A percentile compares a stretch with the other conserved stretches of the same genome.
Evolutionary conservation across 2,888 invertebrate genomes (phyloP).

Genomic region (Ectemnius cavifrons): DNA sequence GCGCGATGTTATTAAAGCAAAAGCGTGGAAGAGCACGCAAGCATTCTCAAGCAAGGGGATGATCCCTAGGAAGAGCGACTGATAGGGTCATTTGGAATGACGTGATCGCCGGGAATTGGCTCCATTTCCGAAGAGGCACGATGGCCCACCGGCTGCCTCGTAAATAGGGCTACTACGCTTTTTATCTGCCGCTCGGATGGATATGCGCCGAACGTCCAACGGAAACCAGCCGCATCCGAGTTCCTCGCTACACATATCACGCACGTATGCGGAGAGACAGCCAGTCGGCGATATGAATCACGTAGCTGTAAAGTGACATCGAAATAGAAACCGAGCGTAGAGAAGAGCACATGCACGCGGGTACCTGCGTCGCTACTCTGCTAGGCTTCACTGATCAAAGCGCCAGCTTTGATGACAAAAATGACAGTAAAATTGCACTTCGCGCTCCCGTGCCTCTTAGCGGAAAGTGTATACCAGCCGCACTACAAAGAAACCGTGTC

Average conservation of each 20-base stretch:
- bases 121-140: constrained; percentile 62
- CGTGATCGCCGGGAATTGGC: constrained; percentile 45
- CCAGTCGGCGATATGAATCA: constrained; percentile 64
- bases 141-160: constrained; percentile 37
- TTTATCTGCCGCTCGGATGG: constrained; percentile 23
- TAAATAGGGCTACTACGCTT: constrained; percentile 55
- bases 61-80: constrained; percentile 32
- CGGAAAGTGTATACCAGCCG: too few species aligned
- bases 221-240: constrained; percentile 21
- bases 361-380: constrained; percentile 23
- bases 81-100: constrained; percentile 38
- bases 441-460: constrained; percentile 9
- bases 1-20: constrained; percentile 38
- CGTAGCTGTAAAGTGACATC: constrained; percentile 70
- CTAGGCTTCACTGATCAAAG: constrained; percentile 52
- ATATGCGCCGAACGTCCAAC: constrained; percentile 33
- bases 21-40: constrained; percentile 41
- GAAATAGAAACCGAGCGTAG: constrained; percentile 47
- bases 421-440: constrained; percentile 60
- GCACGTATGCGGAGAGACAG: constrained; percentile 6
- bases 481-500: too few species aligned
- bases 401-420: constrained; percentile 52
- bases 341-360: not conserved
- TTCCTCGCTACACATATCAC: not conserved
- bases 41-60: constrained; percentile 39